Evolutionary conservation across 2,113 vertebrate genomes (phyloP).

Genomic region (Haplotaxodon microlepis): DNA sequence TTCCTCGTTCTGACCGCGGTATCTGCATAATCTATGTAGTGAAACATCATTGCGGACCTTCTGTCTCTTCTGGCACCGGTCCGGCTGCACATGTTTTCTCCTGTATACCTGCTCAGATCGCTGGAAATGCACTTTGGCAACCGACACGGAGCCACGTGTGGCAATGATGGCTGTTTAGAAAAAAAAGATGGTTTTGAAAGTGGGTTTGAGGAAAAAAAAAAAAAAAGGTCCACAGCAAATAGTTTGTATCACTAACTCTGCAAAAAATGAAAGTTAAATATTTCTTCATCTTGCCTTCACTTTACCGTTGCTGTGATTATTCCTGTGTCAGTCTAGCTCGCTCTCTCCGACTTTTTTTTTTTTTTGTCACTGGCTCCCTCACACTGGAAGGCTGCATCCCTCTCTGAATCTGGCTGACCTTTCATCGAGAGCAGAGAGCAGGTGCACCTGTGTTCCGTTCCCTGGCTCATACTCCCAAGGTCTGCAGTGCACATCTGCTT

Average conservation of each 20-base stretch:
- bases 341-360: background rate
- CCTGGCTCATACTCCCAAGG: slow-evolving; percentile 62
- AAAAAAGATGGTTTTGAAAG: background rate
- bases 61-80: slow-evolving; percentile 64
- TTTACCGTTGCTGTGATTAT: background rate
- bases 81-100: slow-evolving; percentile 69
- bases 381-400: slow-evolving; percentile 30
- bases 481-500: slow-evolving; percentile 63
- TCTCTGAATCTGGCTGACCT: slow-evolving; percentile 63
- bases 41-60: slow-evolving; percentile 71
- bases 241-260: background rate
- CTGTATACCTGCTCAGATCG: slow-evolving; percentile 67
- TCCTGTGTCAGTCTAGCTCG: background rate
- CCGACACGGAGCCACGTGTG: slow-evolving; percentile 30
- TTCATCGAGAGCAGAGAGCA: slow-evolving; percentile 61
- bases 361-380: background rate
- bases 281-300: background rate
- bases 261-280: background rate
- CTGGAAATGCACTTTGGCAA: slow-evolving; percentile 66
- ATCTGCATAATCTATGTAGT: slow-evolving; percentile 72
- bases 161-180: slow-evolving; percentile 37
- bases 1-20: slow-evolving; percentile 56
- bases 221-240: background rate
- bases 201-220: background rate
- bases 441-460: slow-evolving; percentile 66